Conservation (phyloP, 2,113 vertebrate species). For the Gracilinanus agilis region DNA sequence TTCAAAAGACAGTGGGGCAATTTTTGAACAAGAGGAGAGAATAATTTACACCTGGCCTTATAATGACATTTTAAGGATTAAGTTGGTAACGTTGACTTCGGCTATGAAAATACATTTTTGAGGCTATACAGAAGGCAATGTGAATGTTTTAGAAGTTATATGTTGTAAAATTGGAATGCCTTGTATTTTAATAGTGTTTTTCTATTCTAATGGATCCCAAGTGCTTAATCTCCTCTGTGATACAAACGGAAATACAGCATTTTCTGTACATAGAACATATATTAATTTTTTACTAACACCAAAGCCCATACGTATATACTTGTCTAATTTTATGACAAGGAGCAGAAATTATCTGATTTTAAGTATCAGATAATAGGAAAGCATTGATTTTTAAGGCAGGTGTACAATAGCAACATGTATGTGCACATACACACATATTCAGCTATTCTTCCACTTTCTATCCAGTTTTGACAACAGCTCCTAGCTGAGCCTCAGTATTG, state of each 20-base stretch:
- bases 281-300: not conserved
- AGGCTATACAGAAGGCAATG: not conserved
- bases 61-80: constrained; percentile 54
- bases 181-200: constrained; percentile 21
- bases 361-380: not conserved
- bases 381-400: not conserved
- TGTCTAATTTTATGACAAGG: not conserved
- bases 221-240: not conserved
- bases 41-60: constrained; percentile 56
- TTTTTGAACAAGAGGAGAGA: constrained; percentile 48
- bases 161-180: constrained; percentile 22
- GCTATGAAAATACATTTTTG: constrained; percentile 20
- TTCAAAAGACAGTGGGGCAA: constrained; percentile 53
- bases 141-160: constrained; percentile 10
- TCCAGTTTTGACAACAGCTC: not conserved
- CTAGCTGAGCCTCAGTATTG: not conserved
- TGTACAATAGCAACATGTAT: not conserved
- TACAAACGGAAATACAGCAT: not conserved
- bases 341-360: not conserved
- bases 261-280: not conserved
- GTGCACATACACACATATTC: not conserved
- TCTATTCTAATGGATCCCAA: not conserved
- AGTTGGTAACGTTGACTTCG: constrained; percentile 49
- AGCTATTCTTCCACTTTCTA: not conserved
- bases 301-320: not conserved